These are phyloP conservation scores for Rhyacophila evoluta DNA, from an alignment of 2,888 invertebrate species.

Conservation along the genomic window DNA sequence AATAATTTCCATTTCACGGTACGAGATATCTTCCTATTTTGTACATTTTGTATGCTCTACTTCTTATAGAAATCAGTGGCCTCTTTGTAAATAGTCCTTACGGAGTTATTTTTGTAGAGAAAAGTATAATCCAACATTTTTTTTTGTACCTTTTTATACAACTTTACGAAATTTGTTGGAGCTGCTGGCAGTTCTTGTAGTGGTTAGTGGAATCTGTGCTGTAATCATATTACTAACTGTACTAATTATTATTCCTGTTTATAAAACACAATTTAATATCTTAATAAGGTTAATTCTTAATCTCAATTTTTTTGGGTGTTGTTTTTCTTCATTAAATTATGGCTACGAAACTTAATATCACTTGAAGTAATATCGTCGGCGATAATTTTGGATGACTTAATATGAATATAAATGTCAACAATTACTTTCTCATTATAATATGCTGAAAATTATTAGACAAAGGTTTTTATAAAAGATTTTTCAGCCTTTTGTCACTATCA, in stretches of 20 bases:
- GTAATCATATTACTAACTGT: conserved; percentile 11
- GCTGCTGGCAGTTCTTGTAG: conserved; percentile 29
- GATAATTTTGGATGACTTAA: no score
- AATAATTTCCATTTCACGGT: conserved; percentile 9
- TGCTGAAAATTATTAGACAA: no score
- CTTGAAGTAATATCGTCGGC: no score
- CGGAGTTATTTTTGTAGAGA: conserved; percentile 13
- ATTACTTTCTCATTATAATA: no score
- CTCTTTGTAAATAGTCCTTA: conserved; percentile 34
- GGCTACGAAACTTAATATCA: no score
- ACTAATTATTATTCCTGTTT: conserved; percentile 6
- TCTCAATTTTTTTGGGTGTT: no score
- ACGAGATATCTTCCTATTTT: conserved; percentile 38
- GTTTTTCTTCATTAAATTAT: no score
- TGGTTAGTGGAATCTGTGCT: conserved; percentile 2
- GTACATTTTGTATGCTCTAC: conserved; percentile 44
- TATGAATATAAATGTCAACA: no score
- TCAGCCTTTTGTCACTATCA: no score
- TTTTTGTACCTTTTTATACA: conserved; percentile 28
- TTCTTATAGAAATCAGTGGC: conserved; percentile 42
- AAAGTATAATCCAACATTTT: not conserved
- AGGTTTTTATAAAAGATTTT: no score
- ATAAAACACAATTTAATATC: not conserved
- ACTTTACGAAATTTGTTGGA: not conserved
- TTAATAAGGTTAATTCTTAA: no score